phyloP scores from a whole-genome alignment of 2,113 vertebrate genomes.

The Dermatemys mawii region DNA sequence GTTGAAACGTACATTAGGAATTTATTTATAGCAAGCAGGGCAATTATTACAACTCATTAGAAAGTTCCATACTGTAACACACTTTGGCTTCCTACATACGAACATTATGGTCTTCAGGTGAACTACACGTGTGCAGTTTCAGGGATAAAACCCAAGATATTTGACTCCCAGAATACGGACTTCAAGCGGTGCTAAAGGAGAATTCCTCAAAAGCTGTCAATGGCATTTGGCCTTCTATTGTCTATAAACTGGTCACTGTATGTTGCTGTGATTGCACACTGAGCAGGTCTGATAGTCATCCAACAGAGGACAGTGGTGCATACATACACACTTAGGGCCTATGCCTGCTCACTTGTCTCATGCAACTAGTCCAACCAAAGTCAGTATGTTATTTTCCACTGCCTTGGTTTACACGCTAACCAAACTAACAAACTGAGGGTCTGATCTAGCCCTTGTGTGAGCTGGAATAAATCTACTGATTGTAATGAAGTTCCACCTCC shows the following conservation, averaged over 20 bases:
- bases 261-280: not conserved
- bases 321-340: fast-evolving
- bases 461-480: not conserved
- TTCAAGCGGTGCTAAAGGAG: conserved; percentile 14
- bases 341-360: not conserved
- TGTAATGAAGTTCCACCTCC: not conserved
- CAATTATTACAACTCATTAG: conserved; percentile 39
- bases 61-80: conserved; percentile 11
- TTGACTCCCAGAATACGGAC: not conserved
- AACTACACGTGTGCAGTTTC: not conserved
- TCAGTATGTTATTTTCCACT: no score
- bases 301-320: not conserved
- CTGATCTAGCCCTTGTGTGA: not conserved
- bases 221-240: not conserved
- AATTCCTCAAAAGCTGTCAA: not conserved
- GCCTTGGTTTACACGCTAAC: not conserved
- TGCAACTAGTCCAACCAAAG: not conserved
- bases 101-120: conserved; percentile 8
- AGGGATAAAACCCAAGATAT: conserved; percentile 22
- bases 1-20: not conserved
- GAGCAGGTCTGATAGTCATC: fast-evolving
- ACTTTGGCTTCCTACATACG: conserved; percentile 3
- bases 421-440: not conserved
- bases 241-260: not conserved
- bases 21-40: not conserved